Evolutionary conservation across 2,797 vertebrate species (phyloP).

Genomic region (Rhynchonycteris naso): DNA sequence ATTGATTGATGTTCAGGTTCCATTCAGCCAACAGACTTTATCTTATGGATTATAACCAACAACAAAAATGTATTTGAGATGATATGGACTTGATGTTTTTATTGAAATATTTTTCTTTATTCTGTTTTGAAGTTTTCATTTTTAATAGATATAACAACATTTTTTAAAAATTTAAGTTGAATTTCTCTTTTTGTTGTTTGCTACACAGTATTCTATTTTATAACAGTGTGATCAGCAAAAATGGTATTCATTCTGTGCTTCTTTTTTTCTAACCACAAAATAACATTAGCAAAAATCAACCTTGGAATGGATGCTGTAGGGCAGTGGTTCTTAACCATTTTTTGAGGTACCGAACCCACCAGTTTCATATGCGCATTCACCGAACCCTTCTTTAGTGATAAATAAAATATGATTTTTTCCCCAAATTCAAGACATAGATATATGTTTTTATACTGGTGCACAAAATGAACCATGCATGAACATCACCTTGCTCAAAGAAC

Average conservation of each 20-base stretch:
- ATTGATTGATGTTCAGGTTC: not conserved
- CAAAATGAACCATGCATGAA: no score
- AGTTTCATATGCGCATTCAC: no score
- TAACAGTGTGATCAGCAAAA: not conserved
- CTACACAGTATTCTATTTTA: not conserved
- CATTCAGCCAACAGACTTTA: not conserved
- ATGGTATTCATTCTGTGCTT: not conserved
- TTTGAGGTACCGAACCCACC: no score
- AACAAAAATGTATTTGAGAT: not conserved
- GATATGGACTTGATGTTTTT: not conserved
- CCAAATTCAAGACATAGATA: no score
- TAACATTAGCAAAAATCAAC: not conserved
- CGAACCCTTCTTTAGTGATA: no score
- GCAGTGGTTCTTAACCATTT: no score
- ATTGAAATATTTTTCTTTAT: conserved; percentile 40
- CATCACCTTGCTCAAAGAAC: no score
- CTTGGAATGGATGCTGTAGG: not conserved
- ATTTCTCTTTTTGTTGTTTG: conserved; percentile 29
- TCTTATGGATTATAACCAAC: not conserved
- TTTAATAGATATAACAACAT: not conserved
- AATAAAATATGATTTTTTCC: no score
- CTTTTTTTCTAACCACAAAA: not conserved
- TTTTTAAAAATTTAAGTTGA: not conserved
- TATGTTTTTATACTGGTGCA: no score
- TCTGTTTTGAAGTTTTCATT: not conserved